Evolutionary conservation across 2,888 invertebrate species (phyloP).

Genomic region (Hirtodrosophila histrioides): DNA sequence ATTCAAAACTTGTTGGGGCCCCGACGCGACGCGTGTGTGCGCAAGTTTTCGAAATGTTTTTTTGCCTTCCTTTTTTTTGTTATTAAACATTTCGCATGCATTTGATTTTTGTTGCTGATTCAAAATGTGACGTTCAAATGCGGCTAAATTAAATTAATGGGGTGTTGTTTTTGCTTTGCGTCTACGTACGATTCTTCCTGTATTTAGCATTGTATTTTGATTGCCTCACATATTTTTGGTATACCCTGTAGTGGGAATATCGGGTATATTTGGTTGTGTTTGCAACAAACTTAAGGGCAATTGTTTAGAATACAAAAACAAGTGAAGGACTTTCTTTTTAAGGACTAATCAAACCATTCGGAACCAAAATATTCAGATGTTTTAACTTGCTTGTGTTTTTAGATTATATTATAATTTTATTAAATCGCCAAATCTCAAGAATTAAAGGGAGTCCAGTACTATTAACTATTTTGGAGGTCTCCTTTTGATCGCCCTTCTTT

Average conservation of each 20-base stretch:
- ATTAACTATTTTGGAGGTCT: too few relatives aligned
- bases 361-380: too few relatives aligned
- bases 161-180: slow-evolving; percentile 15
- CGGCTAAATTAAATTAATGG: slow-evolving; percentile 30
- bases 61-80: slow-evolving; percentile 36
- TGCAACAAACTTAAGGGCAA: too few relatives aligned
- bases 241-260: background rate
- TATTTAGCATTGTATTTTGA: slow-evolving; percentile 1
- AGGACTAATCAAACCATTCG: too few relatives aligned
- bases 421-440: too few relatives aligned
- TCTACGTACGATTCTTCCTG: background rate
- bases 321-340: too few relatives aligned
- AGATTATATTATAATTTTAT: too few relatives aligned
- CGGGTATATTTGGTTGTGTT: too few relatives aligned
- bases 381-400: too few relatives aligned
- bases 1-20: slow-evolving; percentile 25
- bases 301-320: too few relatives aligned
- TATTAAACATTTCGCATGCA: slow-evolving; percentile 54
- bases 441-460: too few relatives aligned
- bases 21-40: slow-evolving; percentile 30
- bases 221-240: background rate
- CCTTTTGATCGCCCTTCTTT: too few relatives aligned
- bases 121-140: slow-evolving; percentile 14
- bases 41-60: slow-evolving; percentile 20
- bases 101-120: slow-evolving; percentile 7